Percentiles rank a stretch among this genome's conserved stretches.
Conservation (phyloP, 64 coral and sea anemone species). For the Dendrophyllia cribrosa region DNA sequence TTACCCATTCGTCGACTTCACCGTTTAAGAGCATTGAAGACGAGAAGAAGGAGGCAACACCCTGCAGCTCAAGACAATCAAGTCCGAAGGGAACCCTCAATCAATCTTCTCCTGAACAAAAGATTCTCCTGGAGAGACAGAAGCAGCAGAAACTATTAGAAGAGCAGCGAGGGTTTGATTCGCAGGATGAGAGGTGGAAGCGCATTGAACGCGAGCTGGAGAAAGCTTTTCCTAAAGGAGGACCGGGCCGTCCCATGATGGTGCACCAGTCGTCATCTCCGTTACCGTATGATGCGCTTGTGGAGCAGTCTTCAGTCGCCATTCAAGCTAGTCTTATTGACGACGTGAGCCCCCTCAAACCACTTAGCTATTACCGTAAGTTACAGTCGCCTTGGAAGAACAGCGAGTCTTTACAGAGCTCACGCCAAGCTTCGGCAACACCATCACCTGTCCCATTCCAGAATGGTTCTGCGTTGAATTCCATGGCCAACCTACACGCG, state of each 20-base stretch:
- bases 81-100: slow-evolving; percentile 1
- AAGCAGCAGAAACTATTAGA: slow-evolving; percentile 86
- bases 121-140: slow-evolving; percentile 83
- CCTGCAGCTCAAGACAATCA: slow-evolving; percentile 1
- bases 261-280: slow-evolving; percentile 80
- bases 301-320: slow-evolving; percentile 83
- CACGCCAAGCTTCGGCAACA: background rate
- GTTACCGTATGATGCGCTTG: slow-evolving; percentile 46
- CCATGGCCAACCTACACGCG: slow-evolving; percentile 1
- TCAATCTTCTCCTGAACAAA: slow-evolving; percentile 71
- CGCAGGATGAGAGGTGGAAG: slow-evolving; percentile 92
- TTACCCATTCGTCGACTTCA: slow-evolving; percentile 74
- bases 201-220: slow-evolving; percentile 89
- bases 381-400: slow-evolving; percentile 2
- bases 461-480: background rate
- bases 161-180: slow-evolving; percentile 80
- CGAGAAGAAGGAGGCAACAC: background rate
- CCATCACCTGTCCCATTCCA: slow-evolving; percentile 14
- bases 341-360: slow-evolving; percentile 94
- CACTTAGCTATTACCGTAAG: slow-evolving; percentile 62
- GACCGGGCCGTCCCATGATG: slow-evolving; percentile 51
- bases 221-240: slow-evolving; percentile 74
- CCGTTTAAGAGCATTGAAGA: slow-evolving; percentile 44
- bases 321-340: slow-evolving; percentile 95
- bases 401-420: slow-evolving; percentile 2